Evolutionary conservation across 2,113 vertebrate species (phyloP).

Genomic region (Oreotrochilus melanogaster): DNA sequence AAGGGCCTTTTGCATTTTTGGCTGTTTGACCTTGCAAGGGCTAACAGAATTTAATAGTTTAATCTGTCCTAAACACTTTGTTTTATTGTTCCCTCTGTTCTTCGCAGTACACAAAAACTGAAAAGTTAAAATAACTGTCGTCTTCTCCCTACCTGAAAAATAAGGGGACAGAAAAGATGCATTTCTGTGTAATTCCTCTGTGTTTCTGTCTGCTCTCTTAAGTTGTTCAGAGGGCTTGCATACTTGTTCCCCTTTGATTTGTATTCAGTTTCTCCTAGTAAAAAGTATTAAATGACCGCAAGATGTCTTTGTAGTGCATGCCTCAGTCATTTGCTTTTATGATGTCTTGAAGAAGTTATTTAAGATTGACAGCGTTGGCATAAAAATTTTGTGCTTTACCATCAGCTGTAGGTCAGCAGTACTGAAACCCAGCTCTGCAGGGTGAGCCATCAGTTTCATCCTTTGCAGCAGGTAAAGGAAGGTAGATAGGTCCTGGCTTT

Average conservation of each 20-base stretch:
- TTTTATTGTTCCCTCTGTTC: neutral
- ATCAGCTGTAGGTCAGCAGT: fast-evolving
- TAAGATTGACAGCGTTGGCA: neutral
- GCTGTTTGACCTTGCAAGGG: neutral
- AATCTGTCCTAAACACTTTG: neutral
- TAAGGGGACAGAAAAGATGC: neutral
- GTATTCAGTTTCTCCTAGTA: neutral
- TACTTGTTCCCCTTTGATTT: neutral
- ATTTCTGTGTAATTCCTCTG: neutral
- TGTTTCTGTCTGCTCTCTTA: neutral
- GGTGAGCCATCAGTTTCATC: neutral
- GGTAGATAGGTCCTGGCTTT: neutral
- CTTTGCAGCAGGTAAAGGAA: neutral
- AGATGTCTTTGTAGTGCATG: neutral
- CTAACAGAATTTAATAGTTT: neutral
- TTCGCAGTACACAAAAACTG: neutral
- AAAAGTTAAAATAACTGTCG: neutral
- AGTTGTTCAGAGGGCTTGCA: neutral
- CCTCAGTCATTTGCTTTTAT: neutral
- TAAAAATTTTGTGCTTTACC: neutral
- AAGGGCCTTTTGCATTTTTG: neutral
- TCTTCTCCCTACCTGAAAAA: neutral
- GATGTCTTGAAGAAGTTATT: neutral
- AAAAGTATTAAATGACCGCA: neutral
- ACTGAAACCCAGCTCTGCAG: neutral